Evolutionary conservation across 2,113 vertebrate genomes (phyloP).

Genomic region (Canis aureus): DNA sequence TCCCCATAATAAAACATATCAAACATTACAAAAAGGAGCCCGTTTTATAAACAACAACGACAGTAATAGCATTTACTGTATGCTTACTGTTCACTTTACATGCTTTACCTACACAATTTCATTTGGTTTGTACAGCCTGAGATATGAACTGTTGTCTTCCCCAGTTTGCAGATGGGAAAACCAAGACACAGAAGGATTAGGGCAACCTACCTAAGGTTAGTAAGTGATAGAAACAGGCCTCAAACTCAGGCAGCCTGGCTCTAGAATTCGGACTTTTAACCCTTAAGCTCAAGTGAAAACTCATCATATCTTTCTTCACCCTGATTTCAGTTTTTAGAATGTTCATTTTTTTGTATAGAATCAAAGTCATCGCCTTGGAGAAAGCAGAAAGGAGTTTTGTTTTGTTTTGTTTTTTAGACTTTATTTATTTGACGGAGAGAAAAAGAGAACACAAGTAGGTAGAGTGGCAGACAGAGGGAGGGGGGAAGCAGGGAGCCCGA

Average conservation of each 20-base stretch:
- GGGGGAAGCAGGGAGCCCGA: no score
- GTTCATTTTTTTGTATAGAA: neutral
- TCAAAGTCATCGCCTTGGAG: neutral
- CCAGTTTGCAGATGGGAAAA: neutral
- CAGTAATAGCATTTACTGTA: neutral
- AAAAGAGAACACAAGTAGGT: no score
- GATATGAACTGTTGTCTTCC: neutral
- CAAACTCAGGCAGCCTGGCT: neutral
- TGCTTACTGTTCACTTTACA: neutral
- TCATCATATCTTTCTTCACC: neutral
- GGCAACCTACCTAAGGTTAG: neutral
- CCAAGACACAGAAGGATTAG: neutral
- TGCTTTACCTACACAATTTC: neutral
- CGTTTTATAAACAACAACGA: neutral
- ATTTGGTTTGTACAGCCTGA: neutral
- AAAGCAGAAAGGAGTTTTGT: neutral
- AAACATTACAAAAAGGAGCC: neutral
- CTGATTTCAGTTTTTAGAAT: neutral
- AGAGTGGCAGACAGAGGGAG: no score
- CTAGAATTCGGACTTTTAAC: neutral
- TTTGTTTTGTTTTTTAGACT: no score
- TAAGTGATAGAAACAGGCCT: neutral
- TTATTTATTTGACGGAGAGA: no score
- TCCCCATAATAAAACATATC: neutral
- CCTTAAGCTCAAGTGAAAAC: neutral